Conservation (phyloP, 37 sponge, comb jelly and placozoan genomes). For the Amphimedon queenslandica region DNA sequence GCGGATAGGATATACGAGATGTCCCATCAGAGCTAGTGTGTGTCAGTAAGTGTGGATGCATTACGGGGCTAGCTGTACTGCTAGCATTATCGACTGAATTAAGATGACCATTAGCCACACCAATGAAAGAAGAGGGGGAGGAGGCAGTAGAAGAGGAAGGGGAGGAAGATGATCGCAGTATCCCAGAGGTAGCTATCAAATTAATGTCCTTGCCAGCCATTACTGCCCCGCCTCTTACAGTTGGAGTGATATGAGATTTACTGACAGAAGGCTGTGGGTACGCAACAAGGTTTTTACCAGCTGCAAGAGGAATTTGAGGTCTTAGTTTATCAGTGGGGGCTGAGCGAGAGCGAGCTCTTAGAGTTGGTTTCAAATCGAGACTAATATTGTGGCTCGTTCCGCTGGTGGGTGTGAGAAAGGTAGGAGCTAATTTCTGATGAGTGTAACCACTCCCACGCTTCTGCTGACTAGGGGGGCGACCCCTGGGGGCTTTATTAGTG, state of each 20-base stretch:
- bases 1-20: background rate
- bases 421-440: constrained; percentile 46
- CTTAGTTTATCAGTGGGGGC: constrained; percentile 42
- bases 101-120: background rate
- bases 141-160: constrained; percentile 1
- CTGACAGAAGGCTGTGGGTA: background rate
- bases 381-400: constrained; percentile 45
- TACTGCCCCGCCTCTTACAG: background rate
- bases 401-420: constrained; percentile 71
- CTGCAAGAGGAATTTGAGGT: constrained; percentile 21
- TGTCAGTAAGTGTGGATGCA: background rate
- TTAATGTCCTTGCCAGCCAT: background rate
- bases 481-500: constrained; percentile 75
- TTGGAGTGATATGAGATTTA: background rate
- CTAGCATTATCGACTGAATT: background rate
- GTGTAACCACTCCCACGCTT: constrained; percentile 31
- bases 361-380: constrained; percentile 43
- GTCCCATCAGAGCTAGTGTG: background rate
- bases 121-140: background rate
- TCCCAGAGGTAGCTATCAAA: constrained; percentile 46
- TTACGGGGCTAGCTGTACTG: background rate
- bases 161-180: constrained; percentile 22
- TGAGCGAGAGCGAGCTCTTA: constrained; percentile 44
- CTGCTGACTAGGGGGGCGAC: constrained; percentile 71
- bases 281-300: background rate